phyloP scores from a whole-genome alignment of 2,888 invertebrate genomes.

The Calliphora vomitoria region DNA sequence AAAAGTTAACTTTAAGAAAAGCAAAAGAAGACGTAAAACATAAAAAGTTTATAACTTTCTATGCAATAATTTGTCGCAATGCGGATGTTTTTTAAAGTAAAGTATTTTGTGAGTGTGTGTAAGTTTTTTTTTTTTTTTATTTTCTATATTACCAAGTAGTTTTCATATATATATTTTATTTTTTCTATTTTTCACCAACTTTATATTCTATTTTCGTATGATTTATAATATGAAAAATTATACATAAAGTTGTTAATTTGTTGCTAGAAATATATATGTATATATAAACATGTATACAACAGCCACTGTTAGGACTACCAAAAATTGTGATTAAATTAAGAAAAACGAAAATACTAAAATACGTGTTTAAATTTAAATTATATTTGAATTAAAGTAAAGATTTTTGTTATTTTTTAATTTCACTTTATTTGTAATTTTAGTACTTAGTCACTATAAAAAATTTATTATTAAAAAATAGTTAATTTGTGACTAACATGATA shows the following conservation, averaged over 20 bases:
- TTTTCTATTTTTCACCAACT: slow-evolving; percentile 25
- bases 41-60: slow-evolving; percentile 66
- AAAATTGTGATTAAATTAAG: background rate
- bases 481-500: slow-evolving; percentile 3
- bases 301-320: background rate
- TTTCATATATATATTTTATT: slow-evolving; percentile 34
- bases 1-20: slow-evolving; percentile 66
- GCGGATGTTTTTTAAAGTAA: slow-evolving; percentile 74
- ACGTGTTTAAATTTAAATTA: too few relatives aligned
- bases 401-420: too few relatives aligned
- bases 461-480: background rate
- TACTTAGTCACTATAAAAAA: too few relatives aligned
- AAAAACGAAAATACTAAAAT: background rate
- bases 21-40: slow-evolving; percentile 61
- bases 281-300: background rate
- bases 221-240: slow-evolving; percentile 66
- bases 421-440: too few relatives aligned
- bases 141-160: slow-evolving; percentile 50
- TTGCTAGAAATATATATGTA: slow-evolving; percentile 14
- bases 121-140: slow-evolving; percentile 14
- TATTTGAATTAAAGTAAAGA: too few relatives aligned
- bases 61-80: slow-evolving; percentile 78
- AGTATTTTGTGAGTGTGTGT: slow-evolving; percentile 52
- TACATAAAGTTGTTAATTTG: slow-evolving; percentile 63
- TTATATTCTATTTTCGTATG: slow-evolving; percentile 63